Evolutionary conservation across 2,113 vertebrate genomes (phyloP).

Genomic region (Strigops habroptila): DNA sequence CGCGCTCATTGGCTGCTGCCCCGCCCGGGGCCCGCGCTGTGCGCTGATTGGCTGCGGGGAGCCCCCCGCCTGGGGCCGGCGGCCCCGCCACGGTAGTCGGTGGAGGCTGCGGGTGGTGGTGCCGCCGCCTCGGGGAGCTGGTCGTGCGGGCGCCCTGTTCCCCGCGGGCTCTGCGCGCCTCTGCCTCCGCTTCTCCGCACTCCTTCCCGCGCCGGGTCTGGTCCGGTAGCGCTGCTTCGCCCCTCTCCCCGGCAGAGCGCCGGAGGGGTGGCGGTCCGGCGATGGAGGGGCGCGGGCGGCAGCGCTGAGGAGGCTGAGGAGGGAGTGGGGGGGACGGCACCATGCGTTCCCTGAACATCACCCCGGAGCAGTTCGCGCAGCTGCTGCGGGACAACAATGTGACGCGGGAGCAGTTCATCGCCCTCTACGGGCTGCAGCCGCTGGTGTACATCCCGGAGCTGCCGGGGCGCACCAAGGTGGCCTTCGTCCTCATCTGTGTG

Average conservation of each 20-base stretch:
- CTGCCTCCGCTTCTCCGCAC: fast-evolving
- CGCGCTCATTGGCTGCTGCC: neutral
- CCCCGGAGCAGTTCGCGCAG: constrained; percentile 67
- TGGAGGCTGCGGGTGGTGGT: no score
- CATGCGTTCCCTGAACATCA: constrained; percentile 75
- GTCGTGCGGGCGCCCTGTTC: no score
- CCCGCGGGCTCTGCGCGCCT: fast-evolving
- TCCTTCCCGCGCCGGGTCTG: no score
- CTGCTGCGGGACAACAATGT: constrained; percentile 74
- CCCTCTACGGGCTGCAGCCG: constrained; percentile 70
- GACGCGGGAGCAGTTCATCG: constrained; percentile 75
- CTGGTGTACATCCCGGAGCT: constrained; percentile 76
- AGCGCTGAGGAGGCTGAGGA: neutral
- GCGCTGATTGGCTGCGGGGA: no score
- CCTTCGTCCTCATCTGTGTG: constrained; percentile 61
- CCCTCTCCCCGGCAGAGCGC: neutral
- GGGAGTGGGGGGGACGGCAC: neutral
- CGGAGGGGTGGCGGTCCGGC: neutral
- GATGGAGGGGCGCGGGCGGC: neutral
- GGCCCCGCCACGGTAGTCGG: no score
- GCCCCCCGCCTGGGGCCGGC: no score
- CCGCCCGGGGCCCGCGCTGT: no score
- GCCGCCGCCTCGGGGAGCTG: no score
- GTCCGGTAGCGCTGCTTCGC: no score
- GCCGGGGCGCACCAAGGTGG: constrained; percentile 61